Base-by-base conservation (phyloP, 2,888 invertebrate genomes). In the Masnerella sp. region DNA sequence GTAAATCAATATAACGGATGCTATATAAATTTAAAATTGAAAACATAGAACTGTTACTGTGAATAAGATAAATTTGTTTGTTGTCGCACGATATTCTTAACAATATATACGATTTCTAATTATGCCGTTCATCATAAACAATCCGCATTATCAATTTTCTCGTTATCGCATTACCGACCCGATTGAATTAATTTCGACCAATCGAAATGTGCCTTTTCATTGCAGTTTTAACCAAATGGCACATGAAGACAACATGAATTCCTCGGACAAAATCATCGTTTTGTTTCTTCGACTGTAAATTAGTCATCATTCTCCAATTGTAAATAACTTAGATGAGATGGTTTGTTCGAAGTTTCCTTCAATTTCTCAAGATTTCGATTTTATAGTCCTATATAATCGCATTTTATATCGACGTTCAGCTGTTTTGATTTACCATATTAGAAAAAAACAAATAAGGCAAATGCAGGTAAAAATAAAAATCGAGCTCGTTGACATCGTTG, bases 121-220 rank as follows among this genome's bases (percentile, higher is more conserved):
- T 40, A 65, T n/a, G 45, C 40, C 47, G 45, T 54, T 69, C 32
- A 30, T 47, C 17, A 32, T 8, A 22, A 32, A 40, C 30, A 54
- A 47, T 38, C 32, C 12, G 9, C 38, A 45, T 12, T 61, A 14
- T 17, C 17, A 54, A 1, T n/a, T 28, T 40, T 20, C 61, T 59
- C 42, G 8, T 68, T 52, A 17, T 28, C 36, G 17, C 45, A 45
- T 45, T 45, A 5, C 45, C 52, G 11, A 45, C 18, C 42, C 15
- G 8, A 38, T 40, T 32, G 18, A 59, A 47, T 59, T 72, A 20
- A 52, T 54, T 72, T 72, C 14, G 59, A 75, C 70, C 59, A 70
- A 70, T 47, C 43, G n/a, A 64, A 71, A 52, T 62, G 68, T 75
- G 68, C 71, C 71, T 75, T 74, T 75, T 75, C 68, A 75, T 75